Evolutionary conservation across 2,888 invertebrate species (phyloP), one percentile per base, ranked within the genome.

Genomic region (Steinernema hermaphroditum): DNA sequence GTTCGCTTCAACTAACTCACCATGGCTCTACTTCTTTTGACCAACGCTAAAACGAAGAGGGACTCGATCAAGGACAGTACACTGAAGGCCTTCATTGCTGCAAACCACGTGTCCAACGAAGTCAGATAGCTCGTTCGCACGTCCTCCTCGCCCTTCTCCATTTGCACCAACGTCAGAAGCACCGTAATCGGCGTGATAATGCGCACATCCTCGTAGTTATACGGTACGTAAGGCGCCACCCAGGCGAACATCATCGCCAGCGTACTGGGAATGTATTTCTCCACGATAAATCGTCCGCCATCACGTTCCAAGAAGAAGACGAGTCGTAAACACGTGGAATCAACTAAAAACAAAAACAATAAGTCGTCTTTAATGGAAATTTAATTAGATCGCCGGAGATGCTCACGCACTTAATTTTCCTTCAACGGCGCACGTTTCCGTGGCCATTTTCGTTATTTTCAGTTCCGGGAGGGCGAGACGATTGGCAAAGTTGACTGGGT

Each of bases 181-280:
- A 85, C 85, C 22, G 85, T 86, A 54, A 86, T 86, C n/a, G 86
- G 86, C 0, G 86, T 86, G 68, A 86, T 81, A 62, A 86, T 85
- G 16, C 86, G 71, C 16, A 86, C 85, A 69, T 86, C 86, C 76
- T 85, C 84, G 74, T 85, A 86, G 72, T 86, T 81, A 68, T 85
- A 83, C 1, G 85, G 85, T 8, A 85, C 85, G 62, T 84, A 85
- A 0, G 84, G 83, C 0, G 84, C 82, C 22, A 84, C 76, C 81
- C 81, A 81, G 14, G 80, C 79, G 73, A 77, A 81, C 82, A 85
- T 84, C 85, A 85, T 85, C 0, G 85, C 85, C 70, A 80, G 68
- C 14, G 75, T 77, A 34, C 74, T 71, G 16, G 80, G 80, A 22
- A 81, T 73, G 70, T 81, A 84, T 71, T 84, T 85, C 69, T 86